A percentile compares a stretch with the other conserved stretches of the same genome.
Conservation (phyloP, 2,888 invertebrate genomes). For the Drosophila atroscutellata region DNA sequence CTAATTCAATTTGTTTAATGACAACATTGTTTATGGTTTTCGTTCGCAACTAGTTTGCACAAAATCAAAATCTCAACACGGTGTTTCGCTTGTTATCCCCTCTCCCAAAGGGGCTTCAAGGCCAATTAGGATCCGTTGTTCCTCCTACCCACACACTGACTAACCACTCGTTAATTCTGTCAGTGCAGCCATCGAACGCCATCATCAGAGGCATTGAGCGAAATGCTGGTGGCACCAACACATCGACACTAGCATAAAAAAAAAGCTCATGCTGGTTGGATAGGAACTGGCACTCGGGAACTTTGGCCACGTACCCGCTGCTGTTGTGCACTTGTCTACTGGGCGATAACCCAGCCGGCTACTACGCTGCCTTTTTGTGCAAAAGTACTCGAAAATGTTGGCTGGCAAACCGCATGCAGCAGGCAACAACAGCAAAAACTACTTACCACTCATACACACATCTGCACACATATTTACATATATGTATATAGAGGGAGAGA, state of each 20-base stretch:
- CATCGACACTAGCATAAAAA: conserved; percentile 37
- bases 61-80: conserved; percentile 18
- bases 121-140: conserved; percentile 54
- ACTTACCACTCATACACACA: conserved; percentile 64
- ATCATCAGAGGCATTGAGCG: conserved; percentile 36
- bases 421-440: conserved; percentile 70
- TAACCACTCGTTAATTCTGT: conserved; percentile 63
- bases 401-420: conserved; percentile 61
- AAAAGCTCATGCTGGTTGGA: conserved; percentile 37
- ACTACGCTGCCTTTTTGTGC: conserved; percentile 65
- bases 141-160: conserved; percentile 8
- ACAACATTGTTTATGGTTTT: not conserved
- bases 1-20: not conserved
- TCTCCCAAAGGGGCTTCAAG: conserved; percentile 36
- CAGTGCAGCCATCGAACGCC: conserved; percentile 70
- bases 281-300: conserved; percentile 40
- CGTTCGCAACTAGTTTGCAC: not conserved
- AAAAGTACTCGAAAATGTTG: conserved; percentile 78
- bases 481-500: not conserved
- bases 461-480: conserved; percentile 4
- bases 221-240: conserved; percentile 13
- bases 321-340: conserved; percentile 53
- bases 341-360: conserved; percentile 40
- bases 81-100: conserved; percentile 24
- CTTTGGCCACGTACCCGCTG: conserved; percentile 43